These are phyloP conservation scores for Thera britannica DNA, from an alignment of 2,888 invertebrate genomes.

Conservation along the genomic window DNA sequence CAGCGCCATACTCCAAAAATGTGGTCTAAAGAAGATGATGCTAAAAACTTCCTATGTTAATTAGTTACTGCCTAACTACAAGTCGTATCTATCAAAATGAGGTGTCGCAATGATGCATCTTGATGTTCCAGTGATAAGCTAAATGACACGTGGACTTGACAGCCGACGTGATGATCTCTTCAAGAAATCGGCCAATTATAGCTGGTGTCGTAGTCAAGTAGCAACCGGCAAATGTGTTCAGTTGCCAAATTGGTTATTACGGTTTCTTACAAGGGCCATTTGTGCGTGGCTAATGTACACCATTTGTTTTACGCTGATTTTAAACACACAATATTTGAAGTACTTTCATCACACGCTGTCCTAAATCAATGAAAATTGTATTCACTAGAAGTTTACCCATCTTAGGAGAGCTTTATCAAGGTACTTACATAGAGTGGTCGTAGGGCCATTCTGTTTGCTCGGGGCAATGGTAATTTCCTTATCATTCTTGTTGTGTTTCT, in stretches of 20 bases:
- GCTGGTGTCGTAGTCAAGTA: background rate
- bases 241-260: background rate
- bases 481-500: conserved; percentile 39
- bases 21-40: background rate
- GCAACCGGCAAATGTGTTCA: background rate
- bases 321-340: background rate
- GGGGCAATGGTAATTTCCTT: conserved; percentile 31
- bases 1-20: background rate
- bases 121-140: background rate
- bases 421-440: conserved; percentile 41
- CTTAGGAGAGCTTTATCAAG: background rate
- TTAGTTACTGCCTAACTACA: background rate
- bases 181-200: background rate
- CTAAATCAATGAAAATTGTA: background rate
- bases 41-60: background rate
- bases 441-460: conserved; percentile 43
- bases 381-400: background rate
- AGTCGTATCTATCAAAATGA: background rate
- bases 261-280: background rate
- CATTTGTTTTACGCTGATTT: background rate
- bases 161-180: background rate
- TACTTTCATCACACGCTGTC: background rate
- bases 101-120: background rate
- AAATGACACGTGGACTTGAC: background rate
- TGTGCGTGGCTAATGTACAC: background rate